Base-by-base conservation (phyloP, 30 jellyfish, hydroid and myxozoan species). In the Rhopilema esculentum region DNA sequence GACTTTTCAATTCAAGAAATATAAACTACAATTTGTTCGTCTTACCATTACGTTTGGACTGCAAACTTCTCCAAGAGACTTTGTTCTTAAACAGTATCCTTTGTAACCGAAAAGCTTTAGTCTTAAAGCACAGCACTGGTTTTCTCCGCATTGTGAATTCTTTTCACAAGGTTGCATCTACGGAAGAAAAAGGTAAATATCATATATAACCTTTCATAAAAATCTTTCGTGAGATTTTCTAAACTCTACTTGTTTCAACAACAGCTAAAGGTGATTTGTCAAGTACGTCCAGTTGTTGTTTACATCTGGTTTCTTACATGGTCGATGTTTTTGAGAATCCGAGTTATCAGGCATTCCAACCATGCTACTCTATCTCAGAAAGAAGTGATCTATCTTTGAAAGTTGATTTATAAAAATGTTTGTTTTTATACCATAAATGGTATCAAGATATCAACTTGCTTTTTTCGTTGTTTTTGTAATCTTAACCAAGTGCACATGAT, bases 101-200 rank as follows among this genome's bases (percentile, higher is more conserved):
- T 83, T 89, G 90, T 80, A 81, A 2, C 79, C 89, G 22, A 82
- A 77, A 0, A 73, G 25, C 71, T 64, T 68, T 31, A 89, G 81
- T 61, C 77, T 30, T 83, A 89, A 75, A 25, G 97, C 97, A 40
- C 97, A 89, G 66, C 97, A 89, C 9, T 89, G 97, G 31, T 73
- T 82, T 0, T 52, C 93, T 16, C 90, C 97, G 76, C 97, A 89
- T 22, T 89, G 82, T 0, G 93, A 80, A 27, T 82, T 89, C 64
- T 64, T 79, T n/a, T 79, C 49, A 62, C 96, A 88, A 17, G 88
- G 79, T 73, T 71, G 80, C 91, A 79, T 63, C 96, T 88, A 67
- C 50, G 27, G 64, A 16, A 25, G 1, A 62, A 62, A 50, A 79
- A 48, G 16, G 68, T 12, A 26, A 71, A 12, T 26, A 30, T 63